phyloP scores from a whole-genome alignment of 2,888 invertebrate species.

The Dolichomitus sp. region DNA sequence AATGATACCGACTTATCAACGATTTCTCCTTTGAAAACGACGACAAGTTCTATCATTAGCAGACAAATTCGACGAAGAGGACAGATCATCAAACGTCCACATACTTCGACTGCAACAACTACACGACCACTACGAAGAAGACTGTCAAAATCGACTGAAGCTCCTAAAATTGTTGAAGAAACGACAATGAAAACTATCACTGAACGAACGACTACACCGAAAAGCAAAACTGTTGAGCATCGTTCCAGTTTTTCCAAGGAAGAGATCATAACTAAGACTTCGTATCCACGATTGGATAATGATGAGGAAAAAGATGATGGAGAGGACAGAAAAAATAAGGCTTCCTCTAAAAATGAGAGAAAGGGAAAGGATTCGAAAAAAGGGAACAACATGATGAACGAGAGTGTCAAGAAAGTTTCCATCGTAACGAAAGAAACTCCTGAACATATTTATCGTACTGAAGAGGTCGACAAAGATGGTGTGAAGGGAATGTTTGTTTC shows the following conservation, averaged over 20 bases:
- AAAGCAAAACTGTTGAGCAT: constrained; percentile 73
- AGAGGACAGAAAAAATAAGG: constrained; percentile 14
- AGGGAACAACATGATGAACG: constrained; percentile 46
- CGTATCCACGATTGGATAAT: constrained; percentile 68
- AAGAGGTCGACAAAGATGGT: constrained; percentile 75
- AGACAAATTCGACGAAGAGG: constrained; percentile 63
- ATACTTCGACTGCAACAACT: constrained; percentile 33
- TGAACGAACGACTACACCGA: constrained; percentile 64
- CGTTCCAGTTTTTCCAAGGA: constrained; percentile 77
- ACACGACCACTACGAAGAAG: constrained; percentile 49
- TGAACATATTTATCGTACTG: constrained; percentile 73
- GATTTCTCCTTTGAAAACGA: constrained; percentile 1
- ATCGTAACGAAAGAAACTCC: constrained; percentile 75
- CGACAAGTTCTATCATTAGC: neutral
- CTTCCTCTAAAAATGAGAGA: constrained; percentile 18
- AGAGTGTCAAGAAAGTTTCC: constrained; percentile 72
- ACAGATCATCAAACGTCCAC: neutral
- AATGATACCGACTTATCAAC: neutral
- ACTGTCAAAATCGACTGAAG: constrained; percentile 21
- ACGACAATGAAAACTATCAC: constrained; percentile 22
- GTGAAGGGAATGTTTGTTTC: constrained; percentile 73
- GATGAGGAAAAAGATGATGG: constrained; percentile 14
- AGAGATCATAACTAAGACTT: constrained; percentile 75
- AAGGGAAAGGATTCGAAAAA: constrained; percentile 1
- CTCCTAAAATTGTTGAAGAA: constrained; percentile 40